Evolutionary conservation across 37 sponge, comb jelly and placozoan species (phyloP).

Genomic region (Lycopodina hypogea): DNA sequence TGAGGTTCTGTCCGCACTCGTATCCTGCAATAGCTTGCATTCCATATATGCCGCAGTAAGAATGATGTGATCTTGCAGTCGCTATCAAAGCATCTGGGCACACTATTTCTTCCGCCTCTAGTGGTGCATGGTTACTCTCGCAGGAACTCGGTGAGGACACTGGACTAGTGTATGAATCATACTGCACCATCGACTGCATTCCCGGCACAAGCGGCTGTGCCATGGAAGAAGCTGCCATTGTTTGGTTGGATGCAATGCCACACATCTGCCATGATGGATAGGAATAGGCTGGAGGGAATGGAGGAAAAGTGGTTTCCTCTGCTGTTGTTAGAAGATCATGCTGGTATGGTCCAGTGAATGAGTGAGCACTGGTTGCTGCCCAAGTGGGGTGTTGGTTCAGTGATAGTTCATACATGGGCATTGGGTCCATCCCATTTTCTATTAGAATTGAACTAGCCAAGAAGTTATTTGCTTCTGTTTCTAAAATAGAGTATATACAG

Average conservation of each 20-base stretch:
- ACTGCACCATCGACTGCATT: not conserved
- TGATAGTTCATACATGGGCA: not conserved
- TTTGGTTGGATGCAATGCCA: not conserved
- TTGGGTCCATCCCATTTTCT: not conserved
- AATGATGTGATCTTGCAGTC: not conserved
- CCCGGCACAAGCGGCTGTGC: not conserved
- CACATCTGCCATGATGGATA: not conserved
- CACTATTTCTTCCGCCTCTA: too few relatives aligned
- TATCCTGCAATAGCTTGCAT: not conserved
- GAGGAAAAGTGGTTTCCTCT: not conserved
- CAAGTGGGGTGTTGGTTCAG: not conserved
- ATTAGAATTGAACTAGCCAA: constrained; percentile 3
- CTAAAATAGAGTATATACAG: too few relatives aligned
- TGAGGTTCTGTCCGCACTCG: not conserved
- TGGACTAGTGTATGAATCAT: constrained; percentile 15
- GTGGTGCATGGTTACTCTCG: too few relatives aligned
- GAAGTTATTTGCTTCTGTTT: not conserved
- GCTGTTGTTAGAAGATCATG: constrained; percentile 1
- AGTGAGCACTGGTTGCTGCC: not conserved
- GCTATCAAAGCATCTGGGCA: too few relatives aligned
- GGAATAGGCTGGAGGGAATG: constrained; percentile 2
- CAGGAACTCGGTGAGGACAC: constrained; percentile 41
- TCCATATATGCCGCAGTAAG: not conserved
- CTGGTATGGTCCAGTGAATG: not conserved
- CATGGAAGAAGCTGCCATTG: not conserved